phyloP scores from a whole-genome alignment of 2,888 invertebrate species.

The Cynaeus angustus region DNA sequence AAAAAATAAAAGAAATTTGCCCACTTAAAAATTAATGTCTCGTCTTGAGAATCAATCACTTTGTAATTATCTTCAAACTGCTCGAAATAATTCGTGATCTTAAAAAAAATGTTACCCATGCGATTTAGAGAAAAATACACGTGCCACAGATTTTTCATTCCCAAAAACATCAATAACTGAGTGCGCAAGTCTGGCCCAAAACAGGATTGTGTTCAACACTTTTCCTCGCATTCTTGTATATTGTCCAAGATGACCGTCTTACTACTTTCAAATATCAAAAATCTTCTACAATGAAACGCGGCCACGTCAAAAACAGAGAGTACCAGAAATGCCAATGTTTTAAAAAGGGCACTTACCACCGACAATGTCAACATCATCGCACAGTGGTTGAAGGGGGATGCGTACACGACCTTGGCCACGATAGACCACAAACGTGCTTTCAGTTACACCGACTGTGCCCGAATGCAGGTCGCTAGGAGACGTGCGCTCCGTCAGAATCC shows the following conservation, averaged over 20 bases:
- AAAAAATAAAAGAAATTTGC: no score
- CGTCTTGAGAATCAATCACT: no score
- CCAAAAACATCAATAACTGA: conserved; percentile 36
- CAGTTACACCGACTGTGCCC: conserved; percentile 57
- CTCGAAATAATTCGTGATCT: no score
- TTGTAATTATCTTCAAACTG: no score
- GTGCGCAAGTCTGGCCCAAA: conserved; percentile 41
- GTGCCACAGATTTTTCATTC: conserved; percentile 24
- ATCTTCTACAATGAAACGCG: neutral
- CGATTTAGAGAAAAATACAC: conserved; percentile 10
- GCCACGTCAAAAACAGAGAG: neutral
- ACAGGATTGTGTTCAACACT: conserved; percentile 29
- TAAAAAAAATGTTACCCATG: no score
- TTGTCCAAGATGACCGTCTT: neutral
- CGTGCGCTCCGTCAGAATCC: conserved; percentile 59
- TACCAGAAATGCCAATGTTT: no score
- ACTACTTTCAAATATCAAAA: no score
- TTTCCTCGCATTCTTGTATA: conserved; percentile 16
- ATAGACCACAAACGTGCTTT: conserved; percentile 47
- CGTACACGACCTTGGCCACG: conserved; percentile 49
- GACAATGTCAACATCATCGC: conserved; percentile 65
- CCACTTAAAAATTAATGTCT: no score
- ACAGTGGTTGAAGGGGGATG: conserved; percentile 41
- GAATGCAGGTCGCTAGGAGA: conserved; percentile 61
- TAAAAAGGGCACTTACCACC: conserved; percentile 61